These are phyloP conservation scores for Philopotamus ludificatus DNA, from an alignment of 1,140 invertebrate genomes.

Conservation along the genomic window DNA sequence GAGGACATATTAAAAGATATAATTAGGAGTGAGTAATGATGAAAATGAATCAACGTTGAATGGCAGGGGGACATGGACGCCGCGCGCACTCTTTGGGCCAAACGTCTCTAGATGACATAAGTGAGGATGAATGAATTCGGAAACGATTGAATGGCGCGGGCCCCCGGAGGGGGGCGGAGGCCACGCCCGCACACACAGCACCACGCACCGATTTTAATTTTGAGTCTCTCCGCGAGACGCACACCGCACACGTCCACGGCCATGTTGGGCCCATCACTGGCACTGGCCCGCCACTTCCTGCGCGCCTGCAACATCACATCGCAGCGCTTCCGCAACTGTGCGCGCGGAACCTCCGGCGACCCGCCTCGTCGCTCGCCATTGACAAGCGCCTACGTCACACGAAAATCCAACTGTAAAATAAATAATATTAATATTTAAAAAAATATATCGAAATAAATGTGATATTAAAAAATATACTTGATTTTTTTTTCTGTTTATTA, in stretches of 20 bases:
- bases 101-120: conserved; percentile 17
- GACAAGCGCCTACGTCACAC: too few species aligned
- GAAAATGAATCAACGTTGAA: not conserved
- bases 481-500: too few species aligned
- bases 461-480: too few species aligned
- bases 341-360: too few species aligned
- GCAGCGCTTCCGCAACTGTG: not conserved
- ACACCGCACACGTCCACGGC: conserved; percentile 80
- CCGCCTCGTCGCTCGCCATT: too few species aligned
- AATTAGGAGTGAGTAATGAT: not conserved
- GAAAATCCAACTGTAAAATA: too few species aligned
- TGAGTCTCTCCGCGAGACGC: conserved; percentile 81
- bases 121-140: conserved; percentile 1
- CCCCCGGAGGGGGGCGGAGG: conserved; percentile 30
- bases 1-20: too few species aligned
- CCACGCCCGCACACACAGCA: conserved; percentile 11
- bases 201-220: conserved; percentile 81
- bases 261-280: conserved; percentile 79
- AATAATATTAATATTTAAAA: too few species aligned
- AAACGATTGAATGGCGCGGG: conserved; percentile 44
- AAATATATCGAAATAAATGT: too few species aligned
- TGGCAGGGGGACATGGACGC: conserved; percentile 10
- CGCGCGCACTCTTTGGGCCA: not conserved
- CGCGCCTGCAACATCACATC: not conserved
- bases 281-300: conserved; percentile 49